Conservation (phyloP, 2,113 vertebrate genomes). For the Crotalus viridis region DNA sequence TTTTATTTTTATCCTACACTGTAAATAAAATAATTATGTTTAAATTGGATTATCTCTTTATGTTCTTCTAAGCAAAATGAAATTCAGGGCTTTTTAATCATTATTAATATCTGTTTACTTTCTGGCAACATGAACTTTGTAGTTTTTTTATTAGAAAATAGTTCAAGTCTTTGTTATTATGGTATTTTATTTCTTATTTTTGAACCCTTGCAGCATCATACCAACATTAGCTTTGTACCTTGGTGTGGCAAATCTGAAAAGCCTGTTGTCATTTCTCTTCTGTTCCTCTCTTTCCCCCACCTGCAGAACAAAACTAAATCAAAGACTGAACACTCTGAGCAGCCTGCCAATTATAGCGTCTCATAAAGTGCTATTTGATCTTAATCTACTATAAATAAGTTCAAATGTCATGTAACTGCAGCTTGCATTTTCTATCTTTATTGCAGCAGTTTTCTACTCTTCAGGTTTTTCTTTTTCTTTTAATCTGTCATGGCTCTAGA, state of each 20-base stretch:
- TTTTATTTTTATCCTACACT: neutral
- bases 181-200: neutral
- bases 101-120: neutral
- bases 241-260: neutral
- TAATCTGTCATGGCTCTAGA: neutral
- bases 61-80: neutral
- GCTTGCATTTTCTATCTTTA: neutral
- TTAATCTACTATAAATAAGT: constrained; percentile 10
- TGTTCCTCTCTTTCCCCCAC: neutral
- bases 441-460: neutral
- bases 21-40: neutral
- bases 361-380: neutral
- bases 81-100: neutral
- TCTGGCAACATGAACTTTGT: neutral
- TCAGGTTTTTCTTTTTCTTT: neutral
- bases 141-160: neutral
- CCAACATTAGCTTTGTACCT: neutral
- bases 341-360: neutral
- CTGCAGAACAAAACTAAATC: neutral
- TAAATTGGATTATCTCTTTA: neutral
- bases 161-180: neutral
- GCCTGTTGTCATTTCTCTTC: neutral
- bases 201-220: neutral
- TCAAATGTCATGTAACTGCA: constrained; percentile 12
- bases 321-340: neutral